phyloP scores from a whole-genome alignment of 1,140 invertebrate genomes.

The Eriocheir sinensis region DNA sequence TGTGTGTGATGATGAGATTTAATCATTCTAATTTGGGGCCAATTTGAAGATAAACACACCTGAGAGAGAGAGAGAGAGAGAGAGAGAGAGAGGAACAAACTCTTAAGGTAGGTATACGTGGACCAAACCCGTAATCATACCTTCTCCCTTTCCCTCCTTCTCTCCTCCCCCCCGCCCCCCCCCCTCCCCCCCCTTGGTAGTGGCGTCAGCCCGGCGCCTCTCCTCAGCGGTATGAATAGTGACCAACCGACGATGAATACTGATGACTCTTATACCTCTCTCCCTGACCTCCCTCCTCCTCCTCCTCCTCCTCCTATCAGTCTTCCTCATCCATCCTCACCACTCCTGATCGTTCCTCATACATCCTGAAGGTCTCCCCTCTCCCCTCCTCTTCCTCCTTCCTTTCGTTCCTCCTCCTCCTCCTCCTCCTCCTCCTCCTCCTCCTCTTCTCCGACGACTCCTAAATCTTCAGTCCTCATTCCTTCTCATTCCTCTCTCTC shows the following conservation, averaged over 20 bases:
- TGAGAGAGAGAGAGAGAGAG: too few relatives aligned
- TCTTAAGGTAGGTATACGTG: too few relatives aligned
- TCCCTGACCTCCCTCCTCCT: not conserved
- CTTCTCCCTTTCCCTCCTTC: not conserved
- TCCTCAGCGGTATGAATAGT: slow-evolving; percentile 31
- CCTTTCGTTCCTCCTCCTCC: not conserved
- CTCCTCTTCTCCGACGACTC: not conserved
- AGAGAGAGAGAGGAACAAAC: too few relatives aligned
- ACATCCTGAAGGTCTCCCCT: too few relatives aligned
- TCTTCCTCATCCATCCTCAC: not conserved
- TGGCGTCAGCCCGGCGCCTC: slow-evolving; percentile 5
- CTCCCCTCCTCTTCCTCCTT: not conserved
- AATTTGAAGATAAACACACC: too few relatives aligned
- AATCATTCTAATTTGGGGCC: too few relatives aligned
- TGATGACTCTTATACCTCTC: slow-evolving; percentile 40
- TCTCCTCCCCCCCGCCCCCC: not conserved
- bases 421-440: not conserved
- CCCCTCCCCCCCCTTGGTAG: not conserved
- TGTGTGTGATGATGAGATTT: too few relatives aligned
- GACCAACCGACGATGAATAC: slow-evolving; percentile 28
- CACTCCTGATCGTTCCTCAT: too few relatives aligned
- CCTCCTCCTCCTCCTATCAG: not conserved
- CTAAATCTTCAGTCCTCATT: too few relatives aligned
- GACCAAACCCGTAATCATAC: too few relatives aligned
- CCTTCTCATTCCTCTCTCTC: too few relatives aligned